phyloP scores from a whole-genome alignment of 2,797 vertebrate species.

The Channallabes apus region DNA sequence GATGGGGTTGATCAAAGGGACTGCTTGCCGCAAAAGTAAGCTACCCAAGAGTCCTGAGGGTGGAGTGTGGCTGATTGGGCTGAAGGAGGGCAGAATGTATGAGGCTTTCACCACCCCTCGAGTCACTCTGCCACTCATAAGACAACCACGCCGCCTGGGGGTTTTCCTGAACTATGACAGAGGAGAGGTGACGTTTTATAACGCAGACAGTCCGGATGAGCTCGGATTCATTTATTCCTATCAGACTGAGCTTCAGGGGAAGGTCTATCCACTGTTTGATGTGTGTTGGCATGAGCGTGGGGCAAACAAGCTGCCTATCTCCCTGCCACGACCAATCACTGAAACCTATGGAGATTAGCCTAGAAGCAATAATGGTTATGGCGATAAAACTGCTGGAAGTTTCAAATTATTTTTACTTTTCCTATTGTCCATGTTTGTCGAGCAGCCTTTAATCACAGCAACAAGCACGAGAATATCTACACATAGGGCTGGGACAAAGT shows the following conservation, averaged over 20 bases:
- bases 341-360: constrained; percentile 24
- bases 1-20: constrained; percentile 80
- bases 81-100: constrained; percentile 78
- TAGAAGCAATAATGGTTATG: constrained; percentile 1
- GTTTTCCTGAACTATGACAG: constrained; percentile 82
- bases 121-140: constrained; percentile 65
- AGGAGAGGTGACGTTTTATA: constrained; percentile 78
- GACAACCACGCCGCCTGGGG: constrained; percentile 70
- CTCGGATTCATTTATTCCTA: constrained; percentile 79
- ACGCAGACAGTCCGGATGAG: constrained; percentile 72
- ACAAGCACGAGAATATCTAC: not conserved
- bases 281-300: constrained; percentile 81
- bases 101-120: constrained; percentile 76
- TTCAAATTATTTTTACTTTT: not conserved
- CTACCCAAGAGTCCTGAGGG: constrained; percentile 78
- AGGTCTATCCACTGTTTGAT: constrained; percentile 82
- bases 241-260: constrained; percentile 81
- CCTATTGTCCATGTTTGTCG: not conserved
- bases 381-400: not conserved
- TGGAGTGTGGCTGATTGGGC: constrained; percentile 80
- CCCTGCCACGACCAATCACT: constrained; percentile 59
- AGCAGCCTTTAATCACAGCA: not conserved
- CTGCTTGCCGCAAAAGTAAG: constrained; percentile 76
- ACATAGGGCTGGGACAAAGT: not conserved
- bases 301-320: constrained; percentile 74